Percentiles rank a stretch among this genome's conserved stretches.
Evolutionary conservation across 2,797 vertebrate genomes (phyloP).

Genomic region (Eulemur albifrons): DNA sequence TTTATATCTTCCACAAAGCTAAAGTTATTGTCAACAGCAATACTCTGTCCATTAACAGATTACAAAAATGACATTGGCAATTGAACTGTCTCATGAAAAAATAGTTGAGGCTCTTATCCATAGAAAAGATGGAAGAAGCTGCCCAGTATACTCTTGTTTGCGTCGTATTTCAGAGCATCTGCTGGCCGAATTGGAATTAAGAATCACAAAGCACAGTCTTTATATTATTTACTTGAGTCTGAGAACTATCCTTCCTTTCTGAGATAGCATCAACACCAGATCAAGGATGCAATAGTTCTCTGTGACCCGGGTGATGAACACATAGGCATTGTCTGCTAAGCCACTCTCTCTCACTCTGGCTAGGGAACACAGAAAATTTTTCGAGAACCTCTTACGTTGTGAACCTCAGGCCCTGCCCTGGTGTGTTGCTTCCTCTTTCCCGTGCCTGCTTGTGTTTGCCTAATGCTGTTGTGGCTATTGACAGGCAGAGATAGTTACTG

Average conservation of each 20-base stretch:
- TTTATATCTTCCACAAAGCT: not conserved
- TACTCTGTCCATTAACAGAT: not conserved
- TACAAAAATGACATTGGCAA: not conserved
- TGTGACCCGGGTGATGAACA: not conserved
- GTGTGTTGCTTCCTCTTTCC: not conserved
- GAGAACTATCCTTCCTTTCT: not conserved
- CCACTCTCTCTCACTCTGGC: not conserved
- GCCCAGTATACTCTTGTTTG: accelerated
- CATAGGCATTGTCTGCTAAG: not conserved
- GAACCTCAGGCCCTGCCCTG: not conserved
- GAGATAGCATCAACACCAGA: not conserved
- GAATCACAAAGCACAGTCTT: not conserved
- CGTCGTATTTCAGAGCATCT: not conserved
- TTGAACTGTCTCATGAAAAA: not conserved
- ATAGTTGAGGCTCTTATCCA: not conserved
- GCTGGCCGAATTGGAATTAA: not conserved
- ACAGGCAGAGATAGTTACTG: not conserved
- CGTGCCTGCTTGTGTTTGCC: not conserved
- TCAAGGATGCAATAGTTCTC: not conserved
- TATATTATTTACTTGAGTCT: not conserved
- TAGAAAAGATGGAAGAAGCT: not conserved
- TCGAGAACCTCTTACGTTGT: not conserved
- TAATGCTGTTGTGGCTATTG: not conserved
- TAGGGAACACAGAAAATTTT: not conserved
- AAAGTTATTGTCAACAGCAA: not conserved